Base-by-base conservation (phyloP, 2,888 invertebrate species). In the Sclerodermus sp. region DNA sequence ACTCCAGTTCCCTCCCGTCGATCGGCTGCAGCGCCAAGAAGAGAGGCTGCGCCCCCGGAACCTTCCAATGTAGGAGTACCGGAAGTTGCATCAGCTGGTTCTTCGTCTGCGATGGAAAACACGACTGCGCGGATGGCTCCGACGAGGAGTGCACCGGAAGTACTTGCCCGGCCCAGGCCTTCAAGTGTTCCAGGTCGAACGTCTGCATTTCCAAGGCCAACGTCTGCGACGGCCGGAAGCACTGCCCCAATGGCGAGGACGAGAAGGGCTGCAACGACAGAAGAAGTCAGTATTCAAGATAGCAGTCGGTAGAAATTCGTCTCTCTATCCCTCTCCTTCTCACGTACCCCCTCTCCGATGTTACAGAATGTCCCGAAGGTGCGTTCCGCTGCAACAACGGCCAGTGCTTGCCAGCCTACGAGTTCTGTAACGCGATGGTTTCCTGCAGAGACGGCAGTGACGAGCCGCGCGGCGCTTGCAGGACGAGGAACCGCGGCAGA, bases 11-110 rank as follows among this genome's bases (percentile, higher is more conserved):
- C 81, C 23, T 23, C 3, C 23, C 23, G 3, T 23, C 3, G 4
- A 81, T 13, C 79, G 12, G 82, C 30, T 93, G 93, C 77, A 85
- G 87, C 14, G 89, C 91, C 0, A 80, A 83, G 42, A 86, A 84
- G 65, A 85, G 87, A 47, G 93, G 93, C 38, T 94, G 94, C 73
- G 84, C 89, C 60, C 85, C 87, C 13, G 91, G 91, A 52, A 94
- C 93, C 13, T 94, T 93, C 77, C 81, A 94, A 88, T 94, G 94
- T 74, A 88, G 88, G 29, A 89, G 89, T 45, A 88, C 88, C 45
- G 94, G 94, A 1, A 83, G 85, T 12, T 94, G 94, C 77, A 90
- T 94, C 71, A 93, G 92, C 66, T 93, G 93, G 93, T 93, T 91
- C 82, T 93, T 93, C 78, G 91, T 94, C 3, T 94, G 94, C 77